Base-by-base conservation (phyloP, 2,113 vertebrate species). In the Tragelaphus strepsiceros region DNA sequence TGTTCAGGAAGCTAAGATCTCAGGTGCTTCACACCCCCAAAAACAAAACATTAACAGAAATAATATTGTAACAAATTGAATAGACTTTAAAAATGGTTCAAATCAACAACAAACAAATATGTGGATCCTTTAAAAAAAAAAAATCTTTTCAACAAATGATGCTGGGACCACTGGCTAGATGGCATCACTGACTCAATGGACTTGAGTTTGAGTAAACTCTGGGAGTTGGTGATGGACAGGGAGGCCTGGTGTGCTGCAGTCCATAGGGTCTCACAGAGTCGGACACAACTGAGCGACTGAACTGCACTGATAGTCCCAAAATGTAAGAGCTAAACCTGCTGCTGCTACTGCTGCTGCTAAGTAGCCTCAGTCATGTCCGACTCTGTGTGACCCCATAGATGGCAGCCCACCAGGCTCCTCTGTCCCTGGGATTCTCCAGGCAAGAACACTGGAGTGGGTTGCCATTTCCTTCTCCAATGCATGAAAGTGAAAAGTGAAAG, bases 11-110 rank as follows among this genome's bases (percentile, higher is more conserved):
- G 59, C 61, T 62, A 62, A 32, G 61, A 62, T 62, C 14, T 15
- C 61, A 62, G 2, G 3, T 32, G 61, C 6, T 32, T 62, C 28
- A 32, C 30, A 32, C 0, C 15, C 30, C 30, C 7, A 0, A 16
- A 64, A 64, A 7, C 30, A 64, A 64, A 64, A 64, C 62, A 64
- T 32, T 8, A 32, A 32, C 62, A 32, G 62, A 64, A 64, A 64
- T 15, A 64, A 64, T 64, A 32, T 32, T 64, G 30, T 32, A 64
- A 32, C 61, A 64, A 17, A 32, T 32, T 64, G 14, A 32, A 17
- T 64, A 64, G 61, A 64, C 14, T 17, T 64, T 32, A 8, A 64
- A 64, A 64, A 32, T 1, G 30, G 61, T 64, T 7, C 61, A 32
- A 30, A 64, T 64, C 15, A 16, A 64, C 61, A 64, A 64, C 61